Evolutionary conservation across 2,113 vertebrate genomes (phyloP), one percentile per base, ranked within the genome.

Genomic region (Globicephala melas): DNA sequence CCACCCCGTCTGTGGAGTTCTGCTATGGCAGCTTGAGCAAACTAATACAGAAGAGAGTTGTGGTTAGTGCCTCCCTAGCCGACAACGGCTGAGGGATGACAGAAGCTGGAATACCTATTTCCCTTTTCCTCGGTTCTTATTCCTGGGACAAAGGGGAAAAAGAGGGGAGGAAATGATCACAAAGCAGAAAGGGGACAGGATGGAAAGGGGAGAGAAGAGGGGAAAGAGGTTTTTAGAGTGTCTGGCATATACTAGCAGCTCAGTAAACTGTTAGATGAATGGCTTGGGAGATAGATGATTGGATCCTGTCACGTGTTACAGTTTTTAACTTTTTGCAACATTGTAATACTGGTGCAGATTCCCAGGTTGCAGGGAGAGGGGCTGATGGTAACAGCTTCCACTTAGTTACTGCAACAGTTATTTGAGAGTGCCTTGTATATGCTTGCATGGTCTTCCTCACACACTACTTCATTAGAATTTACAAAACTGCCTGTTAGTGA

Each of bases 31-130:
- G 31, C 17, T 41, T 47, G 6, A 71, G 12, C 36, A 65, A 25
- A 18, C 18, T 33, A 3, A 67, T 8, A 7, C 0, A 47, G 62
- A 36, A 18, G 33, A 26, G 31, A 38, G 5, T 0, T 41, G 1
- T 68, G 36, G 26, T 44, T 38, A 2, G 50, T 25, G n/a, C 9
- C 4, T 73, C 11, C 14, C 53, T 9, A 44, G 15, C 4, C 2
- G 8, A 7, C 21, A 0, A 1, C 28, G 26, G 7, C 55, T 15
- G 18, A 53, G 21, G 14, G 28, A 65, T 25, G 8, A n/a, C 15
- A 14, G 58, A 18, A 74, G 13, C 55, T 74, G 18, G 20, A 41
- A 12, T 50, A 0, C 28, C 31, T 55, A 6, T 33, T 80, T 67
- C 80, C 63, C 25, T 58, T 74, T 71, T 65, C 20, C 36, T 80